These are phyloP conservation scores for Girardinus metallicus DNA, from an alignment of 2,797 vertebrate genomes.

Conservation along the genomic window DNA sequence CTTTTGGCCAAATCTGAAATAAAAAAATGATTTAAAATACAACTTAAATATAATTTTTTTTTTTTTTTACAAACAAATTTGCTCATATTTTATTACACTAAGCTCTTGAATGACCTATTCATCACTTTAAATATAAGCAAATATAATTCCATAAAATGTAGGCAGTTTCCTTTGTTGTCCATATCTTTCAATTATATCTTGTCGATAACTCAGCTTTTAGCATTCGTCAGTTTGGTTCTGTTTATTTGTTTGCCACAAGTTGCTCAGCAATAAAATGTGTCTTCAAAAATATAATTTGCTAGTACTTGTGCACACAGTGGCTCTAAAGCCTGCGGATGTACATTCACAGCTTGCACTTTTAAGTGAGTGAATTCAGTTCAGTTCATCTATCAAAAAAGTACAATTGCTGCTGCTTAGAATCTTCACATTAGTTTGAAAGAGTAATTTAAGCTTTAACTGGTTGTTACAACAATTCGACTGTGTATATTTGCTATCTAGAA, in stretches of 20 bases:
- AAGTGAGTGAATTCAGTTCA: neutral
- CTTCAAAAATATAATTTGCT: neutral
- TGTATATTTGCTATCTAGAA: neutral
- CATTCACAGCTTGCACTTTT: neutral
- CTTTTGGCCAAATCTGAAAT: neutral
- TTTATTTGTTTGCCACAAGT: neutral
- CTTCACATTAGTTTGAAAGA: neutral
- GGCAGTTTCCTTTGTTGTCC: neutral
- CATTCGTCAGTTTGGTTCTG: neutral
- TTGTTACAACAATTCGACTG: neutral
- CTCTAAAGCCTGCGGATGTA: neutral
- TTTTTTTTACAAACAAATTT: neutral
- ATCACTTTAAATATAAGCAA: neutral
- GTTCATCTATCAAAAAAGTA: neutral
- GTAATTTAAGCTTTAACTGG: neutral
- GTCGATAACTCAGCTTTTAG: neutral
- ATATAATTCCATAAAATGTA: neutral
- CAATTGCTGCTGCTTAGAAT: neutral
- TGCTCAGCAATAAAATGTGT: neutral
- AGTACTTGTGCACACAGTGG: neutral
- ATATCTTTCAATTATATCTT: neutral
- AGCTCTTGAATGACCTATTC: neutral
- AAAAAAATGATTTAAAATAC: neutral
- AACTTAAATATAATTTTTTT: too few species aligned
- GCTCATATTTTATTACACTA: neutral